These are phyloP conservation scores for Ivindomyrus marchei DNA, from an alignment of 2,113 vertebrate genomes.

Conservation along the genomic window DNA sequence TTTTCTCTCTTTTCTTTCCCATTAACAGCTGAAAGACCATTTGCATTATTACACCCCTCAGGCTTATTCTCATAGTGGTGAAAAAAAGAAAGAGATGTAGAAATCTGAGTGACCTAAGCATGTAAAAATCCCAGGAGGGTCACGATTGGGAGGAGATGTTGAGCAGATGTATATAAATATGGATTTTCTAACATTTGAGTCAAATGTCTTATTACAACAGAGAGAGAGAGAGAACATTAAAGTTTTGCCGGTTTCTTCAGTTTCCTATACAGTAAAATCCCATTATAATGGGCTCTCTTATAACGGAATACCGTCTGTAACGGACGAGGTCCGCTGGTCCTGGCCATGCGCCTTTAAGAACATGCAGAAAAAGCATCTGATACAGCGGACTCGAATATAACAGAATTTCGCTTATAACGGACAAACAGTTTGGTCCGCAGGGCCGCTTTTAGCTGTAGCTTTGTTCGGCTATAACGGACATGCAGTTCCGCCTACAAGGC, in stretches of 20 bases:
- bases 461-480: no score
- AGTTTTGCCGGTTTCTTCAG: background rate
- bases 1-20: background rate
- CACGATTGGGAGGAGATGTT: background rate
- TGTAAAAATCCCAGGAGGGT: background rate
- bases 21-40: conserved; percentile 3
- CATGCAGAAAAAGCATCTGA: no score
- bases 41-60: background rate
- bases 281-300: no score
- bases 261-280: background rate
- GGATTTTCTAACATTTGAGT: background rate
- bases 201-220: background rate
- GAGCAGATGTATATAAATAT: background rate
- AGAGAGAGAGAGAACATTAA: background rate
- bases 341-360: no score
- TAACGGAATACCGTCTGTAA: no score
- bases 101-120: background rate
- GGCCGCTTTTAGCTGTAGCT: no score
- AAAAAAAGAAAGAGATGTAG: background rate
- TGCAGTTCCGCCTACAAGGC: no score
- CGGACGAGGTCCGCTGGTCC: no score
- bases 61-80: background rate
- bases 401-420: no score
- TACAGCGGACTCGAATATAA: no score
- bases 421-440: no score